Evolutionary conservation across 2,888 invertebrate species (phyloP).

Genomic region (Brachynemurus nebulosus): DNA sequence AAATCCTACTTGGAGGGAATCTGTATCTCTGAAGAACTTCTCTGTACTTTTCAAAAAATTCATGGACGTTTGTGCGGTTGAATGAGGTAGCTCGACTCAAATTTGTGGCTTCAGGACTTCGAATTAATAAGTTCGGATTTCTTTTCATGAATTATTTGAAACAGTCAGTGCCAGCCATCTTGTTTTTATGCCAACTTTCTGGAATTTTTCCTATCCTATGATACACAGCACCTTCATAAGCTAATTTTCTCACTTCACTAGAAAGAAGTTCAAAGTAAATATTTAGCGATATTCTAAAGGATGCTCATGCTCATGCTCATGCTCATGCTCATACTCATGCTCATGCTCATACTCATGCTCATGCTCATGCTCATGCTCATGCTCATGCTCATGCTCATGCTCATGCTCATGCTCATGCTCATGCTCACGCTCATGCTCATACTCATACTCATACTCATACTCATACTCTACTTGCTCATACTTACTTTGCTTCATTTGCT

Average conservation of each 20-base stretch:
- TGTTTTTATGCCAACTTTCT: background rate
- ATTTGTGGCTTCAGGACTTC: conserved; percentile 4
- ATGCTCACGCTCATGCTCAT: too few relatives aligned
- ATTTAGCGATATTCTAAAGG: too few relatives aligned
- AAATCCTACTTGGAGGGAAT: too few relatives aligned
- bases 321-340: too few relatives aligned
- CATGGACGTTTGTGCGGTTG: background rate
- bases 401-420: too few relatives aligned
- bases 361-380: too few relatives aligned
- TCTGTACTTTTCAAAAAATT: background rate
- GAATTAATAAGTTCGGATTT: background rate
- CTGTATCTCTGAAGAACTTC: background rate
- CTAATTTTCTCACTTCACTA: background rate
- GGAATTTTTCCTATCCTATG: background rate
- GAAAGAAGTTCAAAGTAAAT: background rate
- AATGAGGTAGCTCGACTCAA: background rate
- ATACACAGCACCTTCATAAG: background rate
- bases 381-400: too few relatives aligned
- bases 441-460: too few relatives aligned
- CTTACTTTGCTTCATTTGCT: too few relatives aligned
- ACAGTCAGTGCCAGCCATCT: conserved; percentile 1
- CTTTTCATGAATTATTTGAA: background rate
- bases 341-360: too few relatives aligned
- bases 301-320: too few relatives aligned
- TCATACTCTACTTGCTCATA: too few relatives aligned